Conservation (phyloP, 2,113 vertebrate genomes). For the Elachura formosa region DNA sequence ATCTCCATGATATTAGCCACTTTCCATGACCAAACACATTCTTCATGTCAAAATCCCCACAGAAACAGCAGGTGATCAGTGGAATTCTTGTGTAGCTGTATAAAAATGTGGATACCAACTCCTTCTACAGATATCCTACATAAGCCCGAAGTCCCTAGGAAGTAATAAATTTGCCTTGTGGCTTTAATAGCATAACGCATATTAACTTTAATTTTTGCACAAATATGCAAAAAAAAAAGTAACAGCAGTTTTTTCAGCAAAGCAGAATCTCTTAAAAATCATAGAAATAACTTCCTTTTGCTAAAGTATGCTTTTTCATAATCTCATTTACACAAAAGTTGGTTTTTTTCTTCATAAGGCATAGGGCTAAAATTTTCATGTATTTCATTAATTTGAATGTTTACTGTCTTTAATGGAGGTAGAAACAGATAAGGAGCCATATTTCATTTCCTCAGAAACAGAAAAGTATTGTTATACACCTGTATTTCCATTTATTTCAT, state of each 20-base stretch:
- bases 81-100: background rate
- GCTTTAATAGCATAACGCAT: background rate
- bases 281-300: background rate
- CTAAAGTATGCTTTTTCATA: background rate
- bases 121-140: background rate
- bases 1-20: background rate
- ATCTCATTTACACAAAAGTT: background rate
- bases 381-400: background rate
- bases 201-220: background rate
- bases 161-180: background rate
- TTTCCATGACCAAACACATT: background rate
- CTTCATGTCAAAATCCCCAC: background rate
- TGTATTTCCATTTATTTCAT: background rate
- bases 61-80: background rate
- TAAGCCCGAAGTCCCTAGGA: background rate
- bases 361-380: background rate
- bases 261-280: background rate
- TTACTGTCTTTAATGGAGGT: background rate
- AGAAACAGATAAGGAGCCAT: background rate
- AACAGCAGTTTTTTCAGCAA: background rate
- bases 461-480: background rate
- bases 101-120: background rate
- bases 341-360: background rate
- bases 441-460: background rate
- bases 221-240: background rate